Evolutionary conservation across 2,888 invertebrate genomes (phyloP), one percentile per base, ranked within the genome.

Genomic region (Zele albiditarsus): DNA sequence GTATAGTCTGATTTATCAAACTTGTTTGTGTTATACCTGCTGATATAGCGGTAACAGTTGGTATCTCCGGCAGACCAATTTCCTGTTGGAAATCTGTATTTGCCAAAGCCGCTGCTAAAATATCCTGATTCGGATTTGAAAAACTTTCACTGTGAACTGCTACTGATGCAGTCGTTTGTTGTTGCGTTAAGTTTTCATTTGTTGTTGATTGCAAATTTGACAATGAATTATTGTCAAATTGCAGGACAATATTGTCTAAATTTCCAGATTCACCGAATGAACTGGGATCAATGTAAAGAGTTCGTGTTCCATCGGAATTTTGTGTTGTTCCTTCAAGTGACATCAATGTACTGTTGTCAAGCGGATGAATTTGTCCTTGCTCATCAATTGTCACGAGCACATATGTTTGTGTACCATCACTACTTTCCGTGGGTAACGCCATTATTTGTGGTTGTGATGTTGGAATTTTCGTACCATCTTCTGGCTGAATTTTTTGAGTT

Each of bases 71-170:
- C 12, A 89, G 76, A 49, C 82, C 83, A 63, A 87, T 83, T 76
- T 92, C 91, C 77, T 91, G 91, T 79, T 93, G 94, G 84, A 94
- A 94, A 85, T 95, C 94, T 25, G 94, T 94, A 82, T 94, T 94
- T 0, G 95, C 95, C 62, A 95, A 89, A 20, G 95, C 95, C 14
- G 94, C 94, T 20, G 95, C 94, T 62, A 95, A 89, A 80, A 95
- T 94, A 85, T 95, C 95, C 80, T 94, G 92, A 81, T 93, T 93
- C 3, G 88, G 85, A 2, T 83, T 85, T 3, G 83, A 80, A 60
- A 85, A 86, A 69, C 78, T 84, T 67, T 86, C 84, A 4, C 82
- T 63, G 33, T 63, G 63, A 6, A 46, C 12, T 10, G 14, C 20
- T 23, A 23, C 46, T 53, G 46, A 77, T 70, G 46, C 5, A 25